Evolutionary conservation across 1,140 invertebrate genomes (phyloP), one percentile per base, ranked within the genome.

Genomic region (Drosophila novamexicana): DNA sequence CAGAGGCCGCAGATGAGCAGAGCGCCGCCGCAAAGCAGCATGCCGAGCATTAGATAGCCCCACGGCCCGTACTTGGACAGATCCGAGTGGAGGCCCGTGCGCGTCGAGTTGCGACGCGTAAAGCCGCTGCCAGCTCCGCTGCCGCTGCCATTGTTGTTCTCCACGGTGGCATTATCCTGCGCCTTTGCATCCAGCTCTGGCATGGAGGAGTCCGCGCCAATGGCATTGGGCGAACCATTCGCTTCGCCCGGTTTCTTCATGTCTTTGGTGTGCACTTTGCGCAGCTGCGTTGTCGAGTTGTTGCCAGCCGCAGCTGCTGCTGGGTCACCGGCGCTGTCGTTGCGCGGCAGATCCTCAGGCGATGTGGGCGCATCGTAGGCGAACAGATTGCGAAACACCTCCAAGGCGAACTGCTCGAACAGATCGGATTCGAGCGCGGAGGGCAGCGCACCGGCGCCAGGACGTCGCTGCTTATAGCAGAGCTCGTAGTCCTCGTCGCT

Each of bases 1-100:
- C 94, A 95, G 61, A 95, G 93, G 39, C 95, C 92, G 77, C 94
- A 95, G 82, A 95, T 94, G 93, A 95, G 94, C 58, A 95, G 93
- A 53, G 95, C 93, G 8, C 94, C 94, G 39, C 94, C 94, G 81
- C 94, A 95, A 56, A 95, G 93, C 44, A 95, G 90, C 93, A 95
- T 95, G 29, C 94, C 95, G 49, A 95, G 93, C 79, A 95, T 94
- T 29, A 95, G 92, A 72, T 95, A 95, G 75, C 94, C 94, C 94
- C 94, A 95, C 0, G 95, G 94, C 3, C 94, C 95, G 76, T 95
- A 95, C 54, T 94, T 94, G 53, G 94, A 93, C 47, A 95, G 86
- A 45, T 93, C 93, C 32, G 93, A 93, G 74, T 91, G 91, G 8
- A 92, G 57, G 4, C 91, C 91, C 0, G 64, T 52, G 6, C 91